Base-by-base conservation (phyloP, 2,113 vertebrate species). In the Rhinogobius similis region DNA sequence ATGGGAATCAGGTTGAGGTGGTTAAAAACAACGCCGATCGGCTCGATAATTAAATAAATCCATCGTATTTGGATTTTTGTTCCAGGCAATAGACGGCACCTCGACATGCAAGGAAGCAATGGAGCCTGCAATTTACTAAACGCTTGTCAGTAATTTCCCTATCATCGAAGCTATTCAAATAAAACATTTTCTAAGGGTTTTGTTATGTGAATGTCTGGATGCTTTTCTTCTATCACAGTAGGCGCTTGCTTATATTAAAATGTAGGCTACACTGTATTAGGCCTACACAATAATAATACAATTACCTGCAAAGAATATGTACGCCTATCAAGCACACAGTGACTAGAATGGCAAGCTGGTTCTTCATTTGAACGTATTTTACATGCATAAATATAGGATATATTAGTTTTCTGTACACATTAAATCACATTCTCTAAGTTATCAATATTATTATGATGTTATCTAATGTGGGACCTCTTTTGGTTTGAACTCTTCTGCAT, bases 21-120 rank as follows among this genome's bases (percentile, higher is more conserved):
- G 16, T 6, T 14, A 2, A 24, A 10, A 53, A 55, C 10, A 16
- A 1, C 0, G 2, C 0, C 10, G 43, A 8, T 38, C 0, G 39
- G 1, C 24, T 27, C 24, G 65, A n/a, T 6, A 0, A 56, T 62
- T 6, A 16, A 10, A 41, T 10, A 16, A 53, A 67, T 32, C 38
- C 23, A 48, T 39, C 62, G 55, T 62, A 32, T 10, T 76, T 75
- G 66, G 82, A 7, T 4, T 56, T 56, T 68, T 27, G 44, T 52
- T 76, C 69, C 88, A 86, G 88, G 86, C 85, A 86, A 41, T 91
- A 91, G 90, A 80, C 90, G 0, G 76, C 2, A 6, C 79, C 86
- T 26, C 62, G 44, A 62, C 76, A 58, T 74, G 48, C 67, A 76
- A 79, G 62, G 62, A 56, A 85, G 29, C 52, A 46, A 26, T 44